A percentile compares a stretch with the other conserved stretches of the same genome.
Conservation (phyloP, 2,113 vertebrate species). For the Thermophis baileyi region DNA sequence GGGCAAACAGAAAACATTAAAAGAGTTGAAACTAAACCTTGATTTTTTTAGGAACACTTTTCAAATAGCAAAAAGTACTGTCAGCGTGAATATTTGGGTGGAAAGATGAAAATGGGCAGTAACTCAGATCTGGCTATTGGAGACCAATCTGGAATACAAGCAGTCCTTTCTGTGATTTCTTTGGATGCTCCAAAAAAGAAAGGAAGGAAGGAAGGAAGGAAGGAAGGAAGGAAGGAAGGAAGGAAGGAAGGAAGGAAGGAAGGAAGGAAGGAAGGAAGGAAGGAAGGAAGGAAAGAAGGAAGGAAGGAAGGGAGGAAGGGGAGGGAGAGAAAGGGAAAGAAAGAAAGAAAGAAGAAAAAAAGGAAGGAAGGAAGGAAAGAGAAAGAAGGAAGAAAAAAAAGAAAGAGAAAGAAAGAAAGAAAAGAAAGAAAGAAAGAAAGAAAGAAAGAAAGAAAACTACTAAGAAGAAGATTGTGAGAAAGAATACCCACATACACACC, state of each 20-base stretch:
- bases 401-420: no score
- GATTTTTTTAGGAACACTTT: not conserved
- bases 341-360: no score
- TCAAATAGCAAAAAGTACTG: not conserved
- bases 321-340: no score
- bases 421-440: no score
- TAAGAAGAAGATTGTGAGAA: not conserved
- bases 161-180: not conserved
- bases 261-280: no score
- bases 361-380: no score
- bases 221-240: no score
- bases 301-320: no score
- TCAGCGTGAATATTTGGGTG: not conserved
- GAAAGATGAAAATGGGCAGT: not conserved
- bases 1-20: not conserved
- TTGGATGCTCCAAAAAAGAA: not conserved
- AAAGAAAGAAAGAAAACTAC: not conserved
- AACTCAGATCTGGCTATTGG: not conserved
- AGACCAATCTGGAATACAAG: not conserved
- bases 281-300: no score
- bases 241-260: no score
- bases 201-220: no score
- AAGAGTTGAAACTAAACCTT: not conserved
- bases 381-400: no score
- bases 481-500: not conserved